A percentile compares a stretch with the other conserved stretches of the same genome.
These are phyloP conservation scores for Oscheius onirici DNA, from an alignment of 2,888 invertebrate species.

Conservation along the genomic window DNA sequence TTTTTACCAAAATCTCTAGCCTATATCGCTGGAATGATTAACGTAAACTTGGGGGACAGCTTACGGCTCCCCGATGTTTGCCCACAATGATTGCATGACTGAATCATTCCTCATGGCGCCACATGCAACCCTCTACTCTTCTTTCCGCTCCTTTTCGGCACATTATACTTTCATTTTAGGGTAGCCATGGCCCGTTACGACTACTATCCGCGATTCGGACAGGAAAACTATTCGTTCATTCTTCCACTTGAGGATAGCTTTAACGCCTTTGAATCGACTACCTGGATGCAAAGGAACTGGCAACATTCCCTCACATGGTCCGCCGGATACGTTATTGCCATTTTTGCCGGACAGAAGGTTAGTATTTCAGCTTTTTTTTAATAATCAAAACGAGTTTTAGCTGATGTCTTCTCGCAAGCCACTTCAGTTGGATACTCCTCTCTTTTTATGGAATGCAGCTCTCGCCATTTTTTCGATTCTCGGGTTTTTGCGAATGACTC, in stretches of 20 bases:
- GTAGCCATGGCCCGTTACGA: constrained; percentile 65
- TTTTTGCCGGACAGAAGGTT: constrained; percentile 88
- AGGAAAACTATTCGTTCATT: constrained; percentile 86
- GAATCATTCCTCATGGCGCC: constrained; percentile 25
- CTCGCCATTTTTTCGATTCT: constrained; percentile 92
- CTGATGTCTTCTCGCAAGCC: constrained; percentile 89
- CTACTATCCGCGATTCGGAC: constrained; percentile 67
- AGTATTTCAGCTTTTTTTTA: neutral
- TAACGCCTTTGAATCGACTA: constrained; percentile 85
- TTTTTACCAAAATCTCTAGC: neutral
- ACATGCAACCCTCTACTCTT: neutral
- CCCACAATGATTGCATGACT: constrained; percentile 11
- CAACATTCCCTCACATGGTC: constrained; percentile 73
- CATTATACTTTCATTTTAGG: neutral
- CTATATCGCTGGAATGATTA: neutral
- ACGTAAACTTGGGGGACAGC: neutral
- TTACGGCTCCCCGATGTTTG: constrained; percentile 9
- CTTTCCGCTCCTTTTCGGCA: neutral
- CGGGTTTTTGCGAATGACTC: constrained; percentile 83
- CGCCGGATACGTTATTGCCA: constrained; percentile 89
- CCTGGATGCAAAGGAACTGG: constrained; percentile 91
- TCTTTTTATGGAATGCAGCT: constrained; percentile 90
- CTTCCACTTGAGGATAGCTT: constrained; percentile 95
- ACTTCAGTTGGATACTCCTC: constrained; percentile 86
- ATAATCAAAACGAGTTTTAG: constrained; percentile 43